A percentile compares a stretch with the other conserved stretches of the same genome.
Conservation (phyloP, 2,797 vertebrate genomes). For the Leucoraja ocellata region DNA sequence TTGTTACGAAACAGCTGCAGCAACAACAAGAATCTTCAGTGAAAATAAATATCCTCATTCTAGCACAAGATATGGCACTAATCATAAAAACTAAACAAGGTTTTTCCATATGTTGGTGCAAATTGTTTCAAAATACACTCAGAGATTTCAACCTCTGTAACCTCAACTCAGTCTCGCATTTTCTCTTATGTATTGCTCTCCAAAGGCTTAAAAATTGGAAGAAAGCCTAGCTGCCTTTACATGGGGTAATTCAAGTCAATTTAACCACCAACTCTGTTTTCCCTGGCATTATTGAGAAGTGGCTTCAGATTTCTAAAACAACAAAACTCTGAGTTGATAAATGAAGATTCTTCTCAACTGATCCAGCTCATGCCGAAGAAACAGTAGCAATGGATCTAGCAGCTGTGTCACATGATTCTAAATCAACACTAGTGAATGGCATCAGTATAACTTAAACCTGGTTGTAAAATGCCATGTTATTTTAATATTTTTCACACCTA, state of each 20-base stretch:
- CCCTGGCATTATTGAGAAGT: background rate
- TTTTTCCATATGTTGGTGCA: slow-evolving; percentile 26
- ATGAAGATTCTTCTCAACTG: slow-evolving; percentile 15
- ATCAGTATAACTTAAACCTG: slow-evolving; percentile 19
- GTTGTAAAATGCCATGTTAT: slow-evolving; percentile 35
- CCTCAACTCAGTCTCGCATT: slow-evolving; percentile 9
- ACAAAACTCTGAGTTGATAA: slow-evolving; percentile 21
- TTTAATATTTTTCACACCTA: slow-evolving; percentile 24
- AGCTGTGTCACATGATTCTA: slow-evolving; percentile 24
- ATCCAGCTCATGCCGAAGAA: background rate
- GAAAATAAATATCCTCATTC: slow-evolving; percentile 2
- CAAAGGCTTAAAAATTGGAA: slow-evolving; percentile 17
- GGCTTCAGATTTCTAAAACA: slow-evolving; percentile 27
- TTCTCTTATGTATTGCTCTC: slow-evolving; percentile 30
- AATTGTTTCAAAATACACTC: slow-evolving; percentile 34
- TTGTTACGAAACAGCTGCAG: background rate
- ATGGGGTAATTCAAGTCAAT: slow-evolving; percentile 34
- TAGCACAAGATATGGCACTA: slow-evolving; percentile 25
- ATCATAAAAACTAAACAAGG: background rate
- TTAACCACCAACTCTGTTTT: slow-evolving; percentile 24
- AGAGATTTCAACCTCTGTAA: slow-evolving; percentile 27
- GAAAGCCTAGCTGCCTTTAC: slow-evolving; percentile 33
- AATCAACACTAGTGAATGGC: slow-evolving; percentile 26
- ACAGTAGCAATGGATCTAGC: slow-evolving; percentile 21
- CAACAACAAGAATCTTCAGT: background rate